Conservation (phyloP, 2,113 vertebrate species). For the Dryoscopus gambensis region DNA sequence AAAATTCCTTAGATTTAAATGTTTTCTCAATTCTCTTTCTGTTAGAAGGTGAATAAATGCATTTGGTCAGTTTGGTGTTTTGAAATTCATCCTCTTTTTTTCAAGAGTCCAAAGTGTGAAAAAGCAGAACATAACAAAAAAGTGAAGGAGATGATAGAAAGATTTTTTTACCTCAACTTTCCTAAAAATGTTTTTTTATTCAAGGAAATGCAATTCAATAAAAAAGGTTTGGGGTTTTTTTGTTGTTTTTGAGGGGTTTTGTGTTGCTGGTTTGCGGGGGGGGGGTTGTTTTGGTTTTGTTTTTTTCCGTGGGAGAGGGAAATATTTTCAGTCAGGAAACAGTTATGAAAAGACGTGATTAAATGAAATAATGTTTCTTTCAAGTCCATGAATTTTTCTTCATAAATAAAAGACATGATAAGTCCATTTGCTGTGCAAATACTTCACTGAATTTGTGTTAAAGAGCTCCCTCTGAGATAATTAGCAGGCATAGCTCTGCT, state of each 20-base stretch:
- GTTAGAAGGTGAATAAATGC: not conserved
- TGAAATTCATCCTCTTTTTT: not conserved
- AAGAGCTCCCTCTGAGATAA: not conserved
- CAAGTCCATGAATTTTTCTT: not conserved
- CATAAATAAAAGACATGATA: not conserved
- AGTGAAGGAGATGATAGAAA: not conserved
- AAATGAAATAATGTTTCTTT: not conserved
- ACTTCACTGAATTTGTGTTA: not conserved
- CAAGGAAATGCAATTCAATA: not conserved
- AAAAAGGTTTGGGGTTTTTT: not conserved
- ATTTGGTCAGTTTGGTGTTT: not conserved
- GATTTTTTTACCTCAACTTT: not conserved
- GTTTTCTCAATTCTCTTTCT: not conserved
- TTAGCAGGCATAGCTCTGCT: not conserved
- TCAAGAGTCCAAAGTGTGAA: not conserved
- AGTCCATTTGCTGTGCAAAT: not conserved
- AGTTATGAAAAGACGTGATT: not conserved
- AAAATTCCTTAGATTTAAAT: not conserved
- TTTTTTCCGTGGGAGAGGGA: not conserved
- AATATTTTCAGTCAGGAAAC: not conserved
- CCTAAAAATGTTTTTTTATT: not conserved
- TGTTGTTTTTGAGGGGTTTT: not conserved
- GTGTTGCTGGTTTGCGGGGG: not conserved
- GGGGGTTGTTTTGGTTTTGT: not conserved
- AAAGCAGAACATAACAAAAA: not conserved